Evolutionary conservation across 2,888 invertebrate species (phyloP).

Genomic region (Metacarcinus magister): DNA sequence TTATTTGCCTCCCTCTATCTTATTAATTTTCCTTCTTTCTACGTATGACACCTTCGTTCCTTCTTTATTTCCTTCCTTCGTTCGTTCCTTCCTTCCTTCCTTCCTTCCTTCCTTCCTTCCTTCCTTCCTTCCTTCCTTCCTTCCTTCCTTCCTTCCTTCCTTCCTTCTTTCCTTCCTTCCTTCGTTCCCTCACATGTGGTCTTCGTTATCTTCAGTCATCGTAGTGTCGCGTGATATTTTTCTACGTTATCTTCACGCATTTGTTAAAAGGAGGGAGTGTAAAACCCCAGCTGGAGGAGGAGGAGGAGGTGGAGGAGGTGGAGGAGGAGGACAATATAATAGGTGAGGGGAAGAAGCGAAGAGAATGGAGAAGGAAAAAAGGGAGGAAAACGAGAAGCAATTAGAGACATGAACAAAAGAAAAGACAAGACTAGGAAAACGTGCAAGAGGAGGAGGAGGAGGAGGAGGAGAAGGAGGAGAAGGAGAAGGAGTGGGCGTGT

Average conservation of each 20-base stretch:
- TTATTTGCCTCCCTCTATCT: no score
- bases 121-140: conserved; percentile 15
- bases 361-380: background rate
- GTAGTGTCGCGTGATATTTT: conserved; percentile 51
- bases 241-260: conserved; percentile 59
- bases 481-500: background rate
- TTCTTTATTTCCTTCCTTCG: background rate
- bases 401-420: background rate
- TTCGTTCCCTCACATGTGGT: background rate
- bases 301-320: background rate
- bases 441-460: background rate
- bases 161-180: conserved; percentile 4
- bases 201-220: conserved; percentile 39
- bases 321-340: background rate
- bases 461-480: background rate
- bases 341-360: background rate
- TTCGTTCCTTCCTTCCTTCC: background rate
- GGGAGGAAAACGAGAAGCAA: background rate
- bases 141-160: background rate
- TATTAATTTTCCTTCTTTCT: no score
- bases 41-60: background rate
- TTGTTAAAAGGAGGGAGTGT: background rate
- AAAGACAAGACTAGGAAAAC: no score
- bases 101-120: background rate
- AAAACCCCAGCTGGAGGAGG: background rate